phyloP scores from a whole-genome alignment of 1,140 invertebrate species.

The Ridgeia piscesae region DNA sequence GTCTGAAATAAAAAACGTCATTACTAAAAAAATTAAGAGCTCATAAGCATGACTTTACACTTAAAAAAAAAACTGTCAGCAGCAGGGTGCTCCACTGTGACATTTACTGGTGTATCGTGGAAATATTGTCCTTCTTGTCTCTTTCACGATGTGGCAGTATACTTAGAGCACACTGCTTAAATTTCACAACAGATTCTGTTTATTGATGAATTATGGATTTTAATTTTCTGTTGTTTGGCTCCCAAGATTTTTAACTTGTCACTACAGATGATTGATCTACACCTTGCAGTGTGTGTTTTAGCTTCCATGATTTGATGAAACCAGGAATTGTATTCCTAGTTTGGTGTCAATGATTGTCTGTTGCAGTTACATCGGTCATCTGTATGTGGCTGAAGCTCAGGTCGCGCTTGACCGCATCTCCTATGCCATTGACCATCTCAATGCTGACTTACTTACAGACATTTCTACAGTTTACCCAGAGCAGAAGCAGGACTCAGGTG shows the following conservation, averaged over 20 bases:
- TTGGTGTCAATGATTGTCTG: conserved; percentile 30
- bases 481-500: conserved; percentile 7
- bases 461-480: conserved; percentile 47
- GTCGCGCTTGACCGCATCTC: conserved; percentile 78
- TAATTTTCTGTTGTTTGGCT: too few species aligned
- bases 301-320: not conserved
- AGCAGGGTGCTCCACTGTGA: too few species aligned
- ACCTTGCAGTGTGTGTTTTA: not conserved
- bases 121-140: too few species aligned
- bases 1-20: too few species aligned
- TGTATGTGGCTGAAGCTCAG: conserved; percentile 88
- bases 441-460: conserved; percentile 74
- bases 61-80: too few species aligned
- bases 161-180: too few species aligned
- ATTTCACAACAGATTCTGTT: too few species aligned
- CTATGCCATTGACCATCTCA: conserved; percentile 82
- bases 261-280: not conserved
- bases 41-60: too few species aligned
- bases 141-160: too few species aligned
- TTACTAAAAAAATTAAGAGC: too few species aligned
- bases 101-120: too few species aligned
- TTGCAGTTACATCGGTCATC: conserved; percentile 75
- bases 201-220: too few species aligned
- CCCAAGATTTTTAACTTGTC: not conserved
- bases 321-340: conserved; percentile 32